Base-by-base conservation (phyloP, 1,140 invertebrate species). In the Pectinophora gossypiella region DNA sequence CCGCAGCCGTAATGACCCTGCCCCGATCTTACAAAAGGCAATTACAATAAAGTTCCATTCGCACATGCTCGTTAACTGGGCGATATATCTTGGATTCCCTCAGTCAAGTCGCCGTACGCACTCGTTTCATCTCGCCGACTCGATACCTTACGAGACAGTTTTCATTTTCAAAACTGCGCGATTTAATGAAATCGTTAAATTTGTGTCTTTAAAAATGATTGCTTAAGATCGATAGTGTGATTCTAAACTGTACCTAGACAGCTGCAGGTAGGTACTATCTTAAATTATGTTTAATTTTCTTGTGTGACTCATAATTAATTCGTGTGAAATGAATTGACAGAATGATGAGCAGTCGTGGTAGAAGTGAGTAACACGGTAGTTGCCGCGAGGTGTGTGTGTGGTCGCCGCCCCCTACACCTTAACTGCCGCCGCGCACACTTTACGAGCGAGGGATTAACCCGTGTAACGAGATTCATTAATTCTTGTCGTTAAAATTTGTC, bases 401-500 rank as follows among this genome's bases (percentile, higher is more conserved):
- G 56, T 56, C 42, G 59, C 50, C 57, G 50, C 59, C 64, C 68
- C 63, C 63, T 68, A 61, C 73, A 83, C 76, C 76, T 84, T 86
- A 73, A 81, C 73, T 76, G 76, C 72, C 73, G 38, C 60, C 54
- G 67, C 75, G 74, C 59, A 79, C 81, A 80, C 78, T 88, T 88
- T 87, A 89, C 87, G 87, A 87, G 62, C 81, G 71, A 68, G 76
- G 81, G 86, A 89, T 89, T 88, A 89, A 89, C 87, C 87, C 87
- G 71, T 84, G 85, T 89, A 89, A 89, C 85, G 86, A 89, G 87
- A 88, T 86, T 88, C 86, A 89, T 89, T 89, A 89, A 88, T 89
- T 88, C 80, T 85, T 89, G 87, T 89, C 86, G 87, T 89, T 89
- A 89, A 89, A 89, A 89, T 89, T 89, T 89, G 87, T 88, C 84